These are phyloP conservation scores for Aegithalos caudatus DNA, from an alignment of 2,113 vertebrate species.

Conservation along the genomic window DNA sequence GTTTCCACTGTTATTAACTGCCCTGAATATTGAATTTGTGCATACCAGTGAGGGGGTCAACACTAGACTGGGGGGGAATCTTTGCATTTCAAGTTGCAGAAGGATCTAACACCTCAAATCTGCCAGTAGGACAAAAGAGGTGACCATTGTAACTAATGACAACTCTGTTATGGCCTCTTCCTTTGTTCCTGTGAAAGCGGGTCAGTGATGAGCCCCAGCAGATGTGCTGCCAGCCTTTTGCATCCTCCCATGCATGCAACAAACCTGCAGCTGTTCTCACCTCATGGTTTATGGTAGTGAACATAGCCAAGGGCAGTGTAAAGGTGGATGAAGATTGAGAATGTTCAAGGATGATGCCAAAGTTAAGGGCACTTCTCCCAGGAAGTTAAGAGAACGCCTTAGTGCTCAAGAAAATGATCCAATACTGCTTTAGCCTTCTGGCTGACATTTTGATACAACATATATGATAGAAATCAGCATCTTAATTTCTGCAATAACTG, in stretches of 20 bases:
- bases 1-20: neutral
- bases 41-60: neutral
- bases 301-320: neutral
- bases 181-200: neutral
- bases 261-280: neutral
- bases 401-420: neutral
- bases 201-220: neutral
- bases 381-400: neutral
- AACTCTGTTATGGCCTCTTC: neutral
- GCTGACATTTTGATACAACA: neutral
- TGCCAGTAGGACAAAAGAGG: neutral
- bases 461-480: neutral
- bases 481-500: neutral
- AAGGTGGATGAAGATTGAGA: neutral
- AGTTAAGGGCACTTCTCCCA: neutral
- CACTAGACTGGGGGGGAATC: rapidly evolving
- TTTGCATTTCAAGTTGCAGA: neutral
- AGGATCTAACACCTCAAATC: neutral
- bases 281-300: neutral
- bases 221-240: neutral
- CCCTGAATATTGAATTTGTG: neutral
- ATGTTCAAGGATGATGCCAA: neutral
- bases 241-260: neutral
- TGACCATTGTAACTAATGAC: neutral
- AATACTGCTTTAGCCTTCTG: neutral